Percentiles rank a stretch among this genome's conserved stretches.
Conservation (phyloP, 2,113 vertebrate species). For the Jacana jacana region DNA sequence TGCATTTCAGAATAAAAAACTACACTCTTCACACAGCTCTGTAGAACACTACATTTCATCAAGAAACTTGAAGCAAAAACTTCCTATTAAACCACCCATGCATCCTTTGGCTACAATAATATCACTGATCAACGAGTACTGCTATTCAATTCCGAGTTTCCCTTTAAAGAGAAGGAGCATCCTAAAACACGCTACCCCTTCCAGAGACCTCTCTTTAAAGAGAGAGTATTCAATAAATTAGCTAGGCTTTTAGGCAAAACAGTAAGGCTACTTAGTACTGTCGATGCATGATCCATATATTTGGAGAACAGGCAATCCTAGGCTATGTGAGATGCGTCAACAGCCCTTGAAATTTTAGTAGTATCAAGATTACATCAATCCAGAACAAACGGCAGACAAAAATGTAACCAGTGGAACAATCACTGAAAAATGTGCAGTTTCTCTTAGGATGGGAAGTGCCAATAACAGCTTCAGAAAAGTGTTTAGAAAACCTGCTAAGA, state of each 20-base stretch:
- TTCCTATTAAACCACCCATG: slow-evolving; percentile 56
- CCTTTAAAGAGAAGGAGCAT: slow-evolving; percentile 56
- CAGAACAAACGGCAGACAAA: slow-evolving; percentile 49
- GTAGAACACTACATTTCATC: slow-evolving; percentile 64
- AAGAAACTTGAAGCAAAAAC: slow-evolving; percentile 60
- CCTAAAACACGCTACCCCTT: slow-evolving; percentile 1
- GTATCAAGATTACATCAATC: slow-evolving; percentile 49
- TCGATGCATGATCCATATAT: slow-evolving; percentile 62
- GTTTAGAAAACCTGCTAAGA: slow-evolving; percentile 50
- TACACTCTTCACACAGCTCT: slow-evolving; percentile 65
- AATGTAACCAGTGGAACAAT: slow-evolving; percentile 39
- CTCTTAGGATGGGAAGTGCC: slow-evolving; percentile 32
- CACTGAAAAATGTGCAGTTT: slow-evolving; percentile 47
- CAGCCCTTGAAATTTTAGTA: slow-evolving; percentile 61
- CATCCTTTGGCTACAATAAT: slow-evolving; percentile 66
- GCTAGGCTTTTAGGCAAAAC: slow-evolving; percentile 61
- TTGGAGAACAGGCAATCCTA: slow-evolving; percentile 59
- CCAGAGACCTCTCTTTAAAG: slow-evolving; percentile 54
- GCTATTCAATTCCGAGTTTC: slow-evolving; percentile 31
- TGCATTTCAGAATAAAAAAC: slow-evolving; percentile 70
- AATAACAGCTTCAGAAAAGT: slow-evolving; percentile 48
- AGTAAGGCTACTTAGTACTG: slow-evolving; percentile 67
- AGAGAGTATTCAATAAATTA: slow-evolving; percentile 60
- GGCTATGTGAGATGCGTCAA: slow-evolving; percentile 51
- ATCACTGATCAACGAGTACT: slow-evolving; percentile 61